These are phyloP conservation scores for Linnaemya tessellans DNA, from an alignment of 2,888 invertebrate genomes.

Conservation along the genomic window DNA sequence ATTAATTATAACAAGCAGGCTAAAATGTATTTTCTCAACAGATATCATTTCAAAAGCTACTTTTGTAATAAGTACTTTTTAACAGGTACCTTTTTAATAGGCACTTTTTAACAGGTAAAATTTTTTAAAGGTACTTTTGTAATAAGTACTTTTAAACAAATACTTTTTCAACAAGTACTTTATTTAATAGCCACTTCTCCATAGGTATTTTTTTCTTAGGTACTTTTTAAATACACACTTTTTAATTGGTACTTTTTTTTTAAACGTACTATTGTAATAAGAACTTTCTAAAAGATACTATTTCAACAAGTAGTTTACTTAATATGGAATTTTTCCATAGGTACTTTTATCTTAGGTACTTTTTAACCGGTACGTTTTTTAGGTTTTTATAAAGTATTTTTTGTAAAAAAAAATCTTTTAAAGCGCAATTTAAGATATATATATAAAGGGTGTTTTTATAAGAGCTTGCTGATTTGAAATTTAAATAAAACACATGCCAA, in stretches of 20 bases:
- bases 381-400: too few relatives aligned
- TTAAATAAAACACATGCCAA: too few relatives aligned
- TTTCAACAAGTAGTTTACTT: neutral
- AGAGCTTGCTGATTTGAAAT: too few relatives aligned
- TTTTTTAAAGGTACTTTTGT: neutral
- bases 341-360: too few relatives aligned
- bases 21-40: too few relatives aligned
- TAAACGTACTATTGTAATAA: neutral
- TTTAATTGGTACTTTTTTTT: neutral
- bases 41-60: too few relatives aligned
- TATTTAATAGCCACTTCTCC: neutral
- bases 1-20: neutral
- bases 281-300: slow-evolving; percentile 1
- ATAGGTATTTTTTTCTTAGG: neutral
- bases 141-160: neutral
- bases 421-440: too few relatives aligned
- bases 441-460: too few relatives aligned
- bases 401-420: too few relatives aligned
- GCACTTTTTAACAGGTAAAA: neutral
- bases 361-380: neutral
- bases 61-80: neutral
- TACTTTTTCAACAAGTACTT: slow-evolving; percentile 9
- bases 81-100: neutral
- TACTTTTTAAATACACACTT: neutral
- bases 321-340: too few relatives aligned